phyloP scores from a whole-genome alignment of 2,113 vertebrate species.

The Menidia beryllina region DNA sequence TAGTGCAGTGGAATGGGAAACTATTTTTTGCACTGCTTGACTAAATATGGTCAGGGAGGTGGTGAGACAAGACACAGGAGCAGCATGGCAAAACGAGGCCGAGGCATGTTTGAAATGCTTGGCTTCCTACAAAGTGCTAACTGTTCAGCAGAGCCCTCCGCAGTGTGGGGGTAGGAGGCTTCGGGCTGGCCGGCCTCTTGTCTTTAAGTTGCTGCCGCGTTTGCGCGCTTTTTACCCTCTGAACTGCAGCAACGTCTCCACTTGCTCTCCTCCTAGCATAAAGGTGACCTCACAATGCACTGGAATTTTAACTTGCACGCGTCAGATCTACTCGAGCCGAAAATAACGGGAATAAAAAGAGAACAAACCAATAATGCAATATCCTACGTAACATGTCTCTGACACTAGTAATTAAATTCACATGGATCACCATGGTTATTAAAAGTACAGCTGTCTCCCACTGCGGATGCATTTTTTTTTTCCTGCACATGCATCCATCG shows the following conservation, averaged over 20 bases:
- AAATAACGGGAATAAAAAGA: slow-evolving; percentile 8
- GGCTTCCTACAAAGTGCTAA: slow-evolving; percentile 90
- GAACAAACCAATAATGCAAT: slow-evolving; percentile 17
- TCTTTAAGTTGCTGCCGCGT: slow-evolving; percentile 72
- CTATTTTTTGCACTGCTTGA: slow-evolving; percentile 99
- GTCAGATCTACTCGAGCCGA: background rate
- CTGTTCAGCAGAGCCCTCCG: slow-evolving; percentile 83
- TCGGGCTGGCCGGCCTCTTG: slow-evolving; percentile 61
- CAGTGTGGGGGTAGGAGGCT: slow-evolving; percentile 73
- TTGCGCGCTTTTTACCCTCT: slow-evolving; percentile 39
- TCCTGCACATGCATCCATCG: slow-evolving; percentile 46
- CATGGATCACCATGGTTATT: slow-evolving; percentile 51
- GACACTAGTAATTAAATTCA: slow-evolving; percentile 46
- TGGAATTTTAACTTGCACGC: slow-evolving; percentile 2
- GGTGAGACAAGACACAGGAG: slow-evolving; percentile 88
- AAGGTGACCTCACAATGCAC: slow-evolving; percentile 76
- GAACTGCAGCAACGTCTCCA: slow-evolving; percentile 60
- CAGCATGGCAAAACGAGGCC: slow-evolving; percentile 86
- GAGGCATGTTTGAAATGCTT: slow-evolving; percentile 93
- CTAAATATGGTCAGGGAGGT: slow-evolving; percentile 99
- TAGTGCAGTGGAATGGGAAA: slow-evolving; percentile 79
- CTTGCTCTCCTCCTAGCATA: slow-evolving; percentile 64
- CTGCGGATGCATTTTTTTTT: slow-evolving; percentile 41
- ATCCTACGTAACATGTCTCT: slow-evolving; percentile 13
- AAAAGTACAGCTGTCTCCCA: slow-evolving; percentile 62